Percentiles rank a stretch among this genome's conserved stretches.
Evolutionary conservation across 2,888 invertebrate genomes (phyloP).

Genomic region (Bibio marci): DNA sequence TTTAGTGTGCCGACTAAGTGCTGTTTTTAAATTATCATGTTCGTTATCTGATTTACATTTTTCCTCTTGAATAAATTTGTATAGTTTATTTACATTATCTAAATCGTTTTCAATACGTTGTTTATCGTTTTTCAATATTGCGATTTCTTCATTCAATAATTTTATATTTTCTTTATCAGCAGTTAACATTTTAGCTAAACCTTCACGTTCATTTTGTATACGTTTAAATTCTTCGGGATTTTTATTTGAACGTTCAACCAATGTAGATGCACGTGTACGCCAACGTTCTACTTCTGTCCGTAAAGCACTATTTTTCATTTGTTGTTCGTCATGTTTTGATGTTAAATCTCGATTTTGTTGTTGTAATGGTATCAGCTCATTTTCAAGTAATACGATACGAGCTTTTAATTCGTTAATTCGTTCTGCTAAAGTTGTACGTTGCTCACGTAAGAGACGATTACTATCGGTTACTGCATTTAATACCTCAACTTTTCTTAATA

Average conservation of each 20-base stretch:
- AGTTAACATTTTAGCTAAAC: conserved; percentile 57
- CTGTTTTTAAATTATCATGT: conserved; percentile 35
- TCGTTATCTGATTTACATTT: conserved; percentile 48
- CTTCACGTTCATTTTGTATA: conserved; percentile 64
- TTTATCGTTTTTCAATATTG: conserved; percentile 44
- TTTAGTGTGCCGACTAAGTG: too few relatives aligned
- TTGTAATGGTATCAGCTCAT: conserved; percentile 59
- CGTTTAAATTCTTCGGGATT: conserved; percentile 86
- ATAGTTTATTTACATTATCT: conserved; percentile 37
- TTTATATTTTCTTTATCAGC: conserved; percentile 55
- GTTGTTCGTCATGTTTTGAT: conserved; percentile 49
- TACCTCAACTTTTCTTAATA: conserved; percentile 77
- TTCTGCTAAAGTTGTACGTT: conserved; percentile 50
- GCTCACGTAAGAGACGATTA: conserved; percentile 73
- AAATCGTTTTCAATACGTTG: conserved; percentile 51
- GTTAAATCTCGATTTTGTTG: conserved; percentile 55
- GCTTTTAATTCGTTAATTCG: conserved; percentile 50
- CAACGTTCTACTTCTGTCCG: conserved; percentile 71
- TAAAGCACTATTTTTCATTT: conserved; percentile 59
- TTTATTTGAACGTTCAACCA: conserved; percentile 80
- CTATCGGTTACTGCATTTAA: conserved; percentile 86
- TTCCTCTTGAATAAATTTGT: conserved; percentile 41
- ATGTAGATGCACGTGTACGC: conserved; percentile 66
- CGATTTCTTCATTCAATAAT: conserved; percentile 49
- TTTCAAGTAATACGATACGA: conserved; percentile 43